Conservation (phyloP, 2,797 vertebrate species). For the Nannoperca australis region DNA sequence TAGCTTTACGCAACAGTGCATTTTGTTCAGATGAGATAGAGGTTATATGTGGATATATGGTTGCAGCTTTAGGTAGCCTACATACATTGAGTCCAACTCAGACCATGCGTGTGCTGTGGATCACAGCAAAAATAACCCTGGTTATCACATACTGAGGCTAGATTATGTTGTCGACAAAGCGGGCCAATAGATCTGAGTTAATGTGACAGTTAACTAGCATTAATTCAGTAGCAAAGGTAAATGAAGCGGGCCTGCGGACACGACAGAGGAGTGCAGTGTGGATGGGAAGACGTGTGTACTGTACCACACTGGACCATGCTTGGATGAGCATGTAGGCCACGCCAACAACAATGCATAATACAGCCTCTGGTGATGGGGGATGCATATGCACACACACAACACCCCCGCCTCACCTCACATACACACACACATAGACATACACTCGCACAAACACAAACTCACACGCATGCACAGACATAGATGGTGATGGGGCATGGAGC, state of each 20-base stretch:
- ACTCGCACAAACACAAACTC: conserved; percentile 41
- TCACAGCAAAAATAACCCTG: conserved; percentile 66
- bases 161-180: conserved; percentile 76
- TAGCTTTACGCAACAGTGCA: conserved; percentile 38
- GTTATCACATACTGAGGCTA: conserved; percentile 65
- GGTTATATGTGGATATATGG: conserved; percentile 44
- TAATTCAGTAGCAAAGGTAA: conserved; percentile 85
- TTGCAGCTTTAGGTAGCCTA: conserved; percentile 49
- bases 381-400: conserved; percentile 56
- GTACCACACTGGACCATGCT: conserved; percentile 84
- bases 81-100: conserved; percentile 38
- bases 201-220: conserved; percentile 85
- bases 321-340: conserved; percentile 88
- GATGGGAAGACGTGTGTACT: conserved; percentile 82
- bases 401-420: conserved; percentile 45
- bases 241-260: conserved; percentile 80
- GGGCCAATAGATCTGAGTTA: conserved; percentile 77
- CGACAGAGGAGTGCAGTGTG: conserved; percentile 68
- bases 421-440: conserved; percentile 23
- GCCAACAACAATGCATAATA: conserved; percentile 87
- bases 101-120: conserved; percentile 52
- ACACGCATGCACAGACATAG: conserved; percentile 76
- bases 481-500: conserved; percentile 77
- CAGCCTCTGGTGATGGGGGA: conserved; percentile 83
- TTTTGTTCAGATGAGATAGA: conserved; percentile 37